phyloP scores from a whole-genome alignment of 2,888 invertebrate genomes.

The Malthinus seriepunctatus region DNA sequence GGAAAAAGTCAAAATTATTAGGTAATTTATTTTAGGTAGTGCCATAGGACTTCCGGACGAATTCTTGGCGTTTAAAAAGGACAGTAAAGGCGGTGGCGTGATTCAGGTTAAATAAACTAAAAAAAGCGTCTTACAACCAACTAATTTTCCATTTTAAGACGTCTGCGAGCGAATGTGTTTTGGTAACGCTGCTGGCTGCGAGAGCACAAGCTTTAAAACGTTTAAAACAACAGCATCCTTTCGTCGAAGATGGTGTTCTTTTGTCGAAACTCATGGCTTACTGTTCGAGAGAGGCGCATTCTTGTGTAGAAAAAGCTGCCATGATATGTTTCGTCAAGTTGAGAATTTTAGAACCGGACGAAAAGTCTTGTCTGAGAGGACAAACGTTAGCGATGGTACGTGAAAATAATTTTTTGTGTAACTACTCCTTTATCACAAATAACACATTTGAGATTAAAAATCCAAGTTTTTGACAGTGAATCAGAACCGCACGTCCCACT shows the following conservation, averaged over 20 bases:
- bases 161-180: slow-evolving; percentile 93
- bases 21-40: slow-evolving; percentile 62
- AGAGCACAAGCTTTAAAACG: slow-evolving; percentile 85
- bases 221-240: slow-evolving; percentile 82
- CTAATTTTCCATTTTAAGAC: slow-evolving; percentile 62
- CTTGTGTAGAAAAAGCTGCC: slow-evolving; percentile 90
- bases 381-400: slow-evolving; percentile 75
- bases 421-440: no score
- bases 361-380: slow-evolving; percentile 79
- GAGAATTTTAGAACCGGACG: slow-evolving; percentile 86
- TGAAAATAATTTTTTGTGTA: neutral
- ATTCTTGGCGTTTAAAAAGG: slow-evolving; percentile 82
- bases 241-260: slow-evolving; percentile 86
- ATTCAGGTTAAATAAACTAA: slow-evolving; percentile 70
- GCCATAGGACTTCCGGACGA: slow-evolving; percentile 90
- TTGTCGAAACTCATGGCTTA: slow-evolving; percentile 93
- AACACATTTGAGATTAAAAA: no score
- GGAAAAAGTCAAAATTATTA: neutral
- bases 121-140: neutral
- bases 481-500: no score
- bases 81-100: slow-evolving; percentile 91
- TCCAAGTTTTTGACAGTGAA: no score
- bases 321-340: slow-evolving; percentile 93
- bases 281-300: slow-evolving; percentile 88
- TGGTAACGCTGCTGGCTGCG: slow-evolving; percentile 91